Percentiles rank a stretch among this genome's conserved stretches.
Evolutionary conservation across 2,113 vertebrate genomes (phyloP).

Genomic region (Kryptolebias marmoratus): DNA sequence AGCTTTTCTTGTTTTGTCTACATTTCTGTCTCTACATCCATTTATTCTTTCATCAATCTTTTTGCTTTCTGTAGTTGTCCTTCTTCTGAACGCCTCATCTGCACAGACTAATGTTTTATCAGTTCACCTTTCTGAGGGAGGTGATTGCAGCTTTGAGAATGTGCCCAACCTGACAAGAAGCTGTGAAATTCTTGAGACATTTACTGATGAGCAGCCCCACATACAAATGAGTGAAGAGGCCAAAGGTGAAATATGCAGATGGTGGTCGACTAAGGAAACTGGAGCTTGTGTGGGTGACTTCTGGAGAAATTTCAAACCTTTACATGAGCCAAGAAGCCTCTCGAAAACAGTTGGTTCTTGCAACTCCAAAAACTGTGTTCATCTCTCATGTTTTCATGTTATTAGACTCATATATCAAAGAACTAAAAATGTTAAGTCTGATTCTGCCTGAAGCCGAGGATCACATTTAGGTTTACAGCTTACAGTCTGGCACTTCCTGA

Average conservation of each 20-base stretch:
- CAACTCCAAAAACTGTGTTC: no score
- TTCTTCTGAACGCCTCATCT: background rate
- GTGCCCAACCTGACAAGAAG: background rate
- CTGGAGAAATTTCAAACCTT: background rate
- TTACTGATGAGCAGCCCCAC: background rate
- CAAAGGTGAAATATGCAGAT: conserved; percentile 9
- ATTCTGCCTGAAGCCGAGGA: no score
- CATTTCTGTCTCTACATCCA: background rate
- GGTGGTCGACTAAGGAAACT: conserved; percentile 1
- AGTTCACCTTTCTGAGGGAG: background rate
- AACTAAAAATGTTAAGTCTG: no score
- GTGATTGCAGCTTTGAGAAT: background rate
- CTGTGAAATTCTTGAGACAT: background rate
- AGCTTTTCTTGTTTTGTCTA: conserved; percentile 1
- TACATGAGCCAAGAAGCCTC: no score
- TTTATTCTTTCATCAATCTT: background rate
- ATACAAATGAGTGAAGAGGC: background rate
- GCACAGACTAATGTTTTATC: background rate
- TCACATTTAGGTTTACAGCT: no score
- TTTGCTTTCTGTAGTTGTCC: background rate
- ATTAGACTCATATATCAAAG: no score
- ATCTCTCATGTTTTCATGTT: no score
- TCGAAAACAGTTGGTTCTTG: no score
- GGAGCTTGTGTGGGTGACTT: background rate
- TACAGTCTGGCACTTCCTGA: no score